Base-by-base conservation (phyloP, 2,797 vertebrate genomes). In the Lateolabrax maculatus region DNA sequence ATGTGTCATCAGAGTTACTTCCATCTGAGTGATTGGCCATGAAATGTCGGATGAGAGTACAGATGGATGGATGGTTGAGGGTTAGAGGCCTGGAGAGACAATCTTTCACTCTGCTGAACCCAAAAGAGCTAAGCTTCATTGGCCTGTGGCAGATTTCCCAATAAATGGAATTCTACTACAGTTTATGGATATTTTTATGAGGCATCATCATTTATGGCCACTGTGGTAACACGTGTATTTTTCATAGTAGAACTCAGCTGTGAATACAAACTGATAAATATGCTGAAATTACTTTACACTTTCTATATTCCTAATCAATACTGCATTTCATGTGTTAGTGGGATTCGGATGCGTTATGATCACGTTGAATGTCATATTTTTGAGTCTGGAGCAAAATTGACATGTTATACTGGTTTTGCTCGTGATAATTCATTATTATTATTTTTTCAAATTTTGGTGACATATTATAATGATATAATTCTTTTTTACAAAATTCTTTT, bases 11-110 rank as follows among this genome's bases (percentile, higher is more conserved):
- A 71, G 75, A 88, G 75, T 87, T 83, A 83, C 90, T 88, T 88
- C 80, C 79, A 85, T 89, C 77, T 81, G 77, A 90, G 75, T 90
- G 92, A 90, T 69, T 90, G 91, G 84, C 91, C 87, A 89, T 88
- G 88, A 93, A 92, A 90, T 90, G 91, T 92, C 88, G 83, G 85
- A 79, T 63, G 79, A 86, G 62, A 79, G 79, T 66, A 83, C 83
- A 90, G 91, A 89, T 90, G 87, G 83, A 91, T 89, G 67, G 84
- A 82, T 82, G 86, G 84, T 84, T 80, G 75, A 90, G 81, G 75
- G 78, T 88, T 84, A 75, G 74, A 89, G 81, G 75, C 78, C 77
- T 55, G 25, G 19, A 84, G 83, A 91, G 84, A 85, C 69, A 51
- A 85, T 91, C 66, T 84, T 87, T 93, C 80, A 90, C 83, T 85